A percentile compares a stretch with the other conserved stretches of the same genome.
Conservation (phyloP, 2,888 invertebrate genomes). For the Drosophila picticornis region DNA sequence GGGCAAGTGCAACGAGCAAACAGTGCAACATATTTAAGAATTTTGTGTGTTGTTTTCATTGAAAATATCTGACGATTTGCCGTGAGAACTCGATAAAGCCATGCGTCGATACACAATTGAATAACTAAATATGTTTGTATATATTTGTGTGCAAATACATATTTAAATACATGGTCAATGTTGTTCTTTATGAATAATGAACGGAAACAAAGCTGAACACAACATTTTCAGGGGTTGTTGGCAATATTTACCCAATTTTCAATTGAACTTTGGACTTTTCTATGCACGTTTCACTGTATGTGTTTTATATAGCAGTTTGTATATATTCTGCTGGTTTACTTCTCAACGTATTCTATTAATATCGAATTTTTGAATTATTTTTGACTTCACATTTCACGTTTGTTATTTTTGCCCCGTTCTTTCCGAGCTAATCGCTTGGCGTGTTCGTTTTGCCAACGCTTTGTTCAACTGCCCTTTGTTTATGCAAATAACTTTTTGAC, state of each 20-base stretch:
- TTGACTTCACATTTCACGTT: slow-evolving; percentile 37
- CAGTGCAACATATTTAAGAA: slow-evolving; percentile 37
- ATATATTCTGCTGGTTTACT: slow-evolving; percentile 1
- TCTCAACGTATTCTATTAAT: slow-evolving; percentile 61
- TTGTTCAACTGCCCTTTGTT: slow-evolving; percentile 61
- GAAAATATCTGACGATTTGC: slow-evolving; percentile 52
- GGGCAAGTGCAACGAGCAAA: slow-evolving; percentile 4
- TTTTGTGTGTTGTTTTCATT: slow-evolving; percentile 62
- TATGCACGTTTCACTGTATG: slow-evolving; percentile 1
- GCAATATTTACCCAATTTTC: slow-evolving; percentile 40
- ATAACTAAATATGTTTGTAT: slow-evolving; percentile 5
- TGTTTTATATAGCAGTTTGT: neutral
- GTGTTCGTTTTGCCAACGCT: slow-evolving; percentile 46
- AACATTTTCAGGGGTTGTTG: neutral
- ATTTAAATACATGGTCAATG: slow-evolving; percentile 8
- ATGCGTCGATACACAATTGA: slow-evolving; percentile 33
- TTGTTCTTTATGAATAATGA: slow-evolving; percentile 24
- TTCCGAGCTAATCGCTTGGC: slow-evolving; percentile 34
- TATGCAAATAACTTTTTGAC: slow-evolving; percentile 51
- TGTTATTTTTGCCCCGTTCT: slow-evolving; percentile 27
- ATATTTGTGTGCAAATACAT: neutral
- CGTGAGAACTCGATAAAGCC: slow-evolving; percentile 33
- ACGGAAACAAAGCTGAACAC: slow-evolving; percentile 39
- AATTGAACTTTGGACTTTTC: slow-evolving; percentile 37
- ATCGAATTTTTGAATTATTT: slow-evolving; percentile 44